phyloP scores from a whole-genome alignment of 2,888 invertebrate species.

The Volucella bombylans region DNA sequence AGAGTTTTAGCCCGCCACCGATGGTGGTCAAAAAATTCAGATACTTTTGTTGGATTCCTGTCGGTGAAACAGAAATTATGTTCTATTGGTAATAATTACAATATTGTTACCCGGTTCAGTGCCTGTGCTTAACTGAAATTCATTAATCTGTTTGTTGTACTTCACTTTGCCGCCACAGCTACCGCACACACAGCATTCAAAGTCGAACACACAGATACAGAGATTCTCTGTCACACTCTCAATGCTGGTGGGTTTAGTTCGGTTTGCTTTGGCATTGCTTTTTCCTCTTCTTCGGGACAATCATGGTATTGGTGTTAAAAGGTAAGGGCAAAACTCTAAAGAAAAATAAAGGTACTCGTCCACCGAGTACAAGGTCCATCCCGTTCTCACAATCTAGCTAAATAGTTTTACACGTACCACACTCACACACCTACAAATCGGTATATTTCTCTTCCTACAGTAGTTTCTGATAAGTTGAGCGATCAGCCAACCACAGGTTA shows the following conservation, averaged over 20 bases:
- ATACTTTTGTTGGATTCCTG: slow-evolving; percentile 34
- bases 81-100: slow-evolving; percentile 73
- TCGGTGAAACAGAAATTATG: slow-evolving; percentile 70
- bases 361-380: slow-evolving; percentile 47
- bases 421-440: neutral
- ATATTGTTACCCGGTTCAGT: slow-evolving; percentile 83
- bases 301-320: slow-evolving; percentile 66
- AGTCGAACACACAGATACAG: slow-evolving; percentile 68
- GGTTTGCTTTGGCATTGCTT: slow-evolving; percentile 8
- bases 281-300: slow-evolving; percentile 29
- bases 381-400: slow-evolving; percentile 52
- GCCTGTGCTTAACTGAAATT: slow-evolving; percentile 82
- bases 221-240: slow-evolving; percentile 73
- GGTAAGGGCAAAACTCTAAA: slow-evolving; percentile 42
- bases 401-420: slow-evolving; percentile 15
- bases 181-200: slow-evolving; percentile 69
- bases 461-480: slow-evolving; percentile 18
- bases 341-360: slow-evolving; percentile 15
- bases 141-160: slow-evolving; percentile 80
- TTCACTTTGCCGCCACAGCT: slow-evolving; percentile 75
- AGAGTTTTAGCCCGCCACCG: slow-evolving; percentile 41
- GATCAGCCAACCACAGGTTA: slow-evolving; percentile 56
- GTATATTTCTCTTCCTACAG: slow-evolving; percentile 14
- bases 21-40: slow-evolving; percentile 53
- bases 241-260: slow-evolving; percentile 9